phyloP scores from a whole-genome alignment of 2,888 invertebrate species.

The Maniola hyperantus region DNA sequence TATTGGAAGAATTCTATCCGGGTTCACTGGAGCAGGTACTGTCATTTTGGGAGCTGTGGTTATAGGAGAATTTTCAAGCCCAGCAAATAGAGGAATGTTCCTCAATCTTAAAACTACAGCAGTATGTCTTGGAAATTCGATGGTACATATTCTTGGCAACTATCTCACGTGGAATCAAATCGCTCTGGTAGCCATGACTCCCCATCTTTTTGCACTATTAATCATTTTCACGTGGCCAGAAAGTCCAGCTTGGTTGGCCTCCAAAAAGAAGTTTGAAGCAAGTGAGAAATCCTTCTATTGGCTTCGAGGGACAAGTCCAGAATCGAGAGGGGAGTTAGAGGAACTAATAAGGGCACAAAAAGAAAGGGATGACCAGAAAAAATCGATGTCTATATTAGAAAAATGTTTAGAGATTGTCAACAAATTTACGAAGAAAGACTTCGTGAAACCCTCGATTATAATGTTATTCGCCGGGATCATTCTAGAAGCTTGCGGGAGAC shows the following conservation, averaged over 20 bases:
- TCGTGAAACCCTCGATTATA: slow-evolving; percentile 57
- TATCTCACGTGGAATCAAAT: slow-evolving; percentile 54
- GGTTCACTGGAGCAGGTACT: slow-evolving; percentile 51
- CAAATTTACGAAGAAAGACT: slow-evolving; percentile 57
- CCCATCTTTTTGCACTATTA: slow-evolving; percentile 47
- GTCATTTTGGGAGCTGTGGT: slow-evolving; percentile 56
- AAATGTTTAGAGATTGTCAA: slow-evolving; percentile 43
- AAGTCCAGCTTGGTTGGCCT: slow-evolving; percentile 84
- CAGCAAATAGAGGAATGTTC: slow-evolving; percentile 59
- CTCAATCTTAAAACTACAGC: slow-evolving; percentile 59
- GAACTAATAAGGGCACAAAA: slow-evolving; percentile 55
- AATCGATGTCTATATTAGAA: slow-evolving; percentile 30
- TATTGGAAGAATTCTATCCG: slow-evolving; percentile 51
- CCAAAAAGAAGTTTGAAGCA: slow-evolving; percentile 69
- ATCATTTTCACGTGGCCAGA: slow-evolving; percentile 79
- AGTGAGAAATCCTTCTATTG: slow-evolving; percentile 77
- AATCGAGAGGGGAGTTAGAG: slow-evolving; percentile 48
- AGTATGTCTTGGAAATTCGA: slow-evolving; percentile 52
- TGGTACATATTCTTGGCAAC: slow-evolving; percentile 51
- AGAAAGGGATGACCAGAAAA: slow-evolving; percentile 35
- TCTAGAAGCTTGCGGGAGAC: slow-evolving; percentile 58
- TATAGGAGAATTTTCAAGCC: slow-evolving; percentile 62
- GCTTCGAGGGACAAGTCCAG: slow-evolving; percentile 66
- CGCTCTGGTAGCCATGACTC: slow-evolving; percentile 49
- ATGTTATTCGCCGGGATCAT: slow-evolving; percentile 48